Evolutionary conservation across 2,888 invertebrate species (phyloP).

Genomic region (Automeris io): DNA sequence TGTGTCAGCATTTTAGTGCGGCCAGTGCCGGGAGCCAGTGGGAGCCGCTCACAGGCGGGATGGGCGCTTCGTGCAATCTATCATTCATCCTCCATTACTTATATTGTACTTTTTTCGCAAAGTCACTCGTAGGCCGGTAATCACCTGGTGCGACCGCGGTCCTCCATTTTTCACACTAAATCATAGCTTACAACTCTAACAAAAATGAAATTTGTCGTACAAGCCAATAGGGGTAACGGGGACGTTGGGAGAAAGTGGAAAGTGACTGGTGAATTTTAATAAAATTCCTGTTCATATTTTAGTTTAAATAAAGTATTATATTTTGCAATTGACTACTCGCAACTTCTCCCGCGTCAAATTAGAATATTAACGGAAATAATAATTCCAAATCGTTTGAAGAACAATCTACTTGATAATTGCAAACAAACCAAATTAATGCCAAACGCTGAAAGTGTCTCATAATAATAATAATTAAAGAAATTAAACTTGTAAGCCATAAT

Average conservation of each 20-base stretch:
- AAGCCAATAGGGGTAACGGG: slow-evolving; percentile 71
- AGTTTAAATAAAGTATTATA: background rate
- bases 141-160: slow-evolving; percentile 73
- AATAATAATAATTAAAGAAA: too few relatives aligned
- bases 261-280: slow-evolving; percentile 22
- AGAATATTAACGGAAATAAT: too few relatives aligned
- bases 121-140: slow-evolving; percentile 76
- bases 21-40: slow-evolving; percentile 26
- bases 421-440: too few relatives aligned
- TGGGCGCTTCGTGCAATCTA: slow-evolving; percentile 60
- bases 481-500: too few relatives aligned
- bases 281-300: background rate
- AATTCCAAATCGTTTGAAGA: too few relatives aligned
- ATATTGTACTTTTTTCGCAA: slow-evolving; percentile 76
- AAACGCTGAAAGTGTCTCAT: too few relatives aligned
- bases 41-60: slow-evolving; percentile 29
- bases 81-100: slow-evolving; percentile 78
- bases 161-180: slow-evolving; percentile 74
- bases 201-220: slow-evolving; percentile 75
- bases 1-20: slow-evolving; percentile 72
- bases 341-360: too few relatives aligned
- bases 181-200: slow-evolving; percentile 73
- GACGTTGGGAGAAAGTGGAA: slow-evolving; percentile 61
- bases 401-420: too few relatives aligned
- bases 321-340: too few relatives aligned